Evolutionary conservation across 2,888 invertebrate species (phyloP).

Genomic region (Malacosoma neustria): DNA sequence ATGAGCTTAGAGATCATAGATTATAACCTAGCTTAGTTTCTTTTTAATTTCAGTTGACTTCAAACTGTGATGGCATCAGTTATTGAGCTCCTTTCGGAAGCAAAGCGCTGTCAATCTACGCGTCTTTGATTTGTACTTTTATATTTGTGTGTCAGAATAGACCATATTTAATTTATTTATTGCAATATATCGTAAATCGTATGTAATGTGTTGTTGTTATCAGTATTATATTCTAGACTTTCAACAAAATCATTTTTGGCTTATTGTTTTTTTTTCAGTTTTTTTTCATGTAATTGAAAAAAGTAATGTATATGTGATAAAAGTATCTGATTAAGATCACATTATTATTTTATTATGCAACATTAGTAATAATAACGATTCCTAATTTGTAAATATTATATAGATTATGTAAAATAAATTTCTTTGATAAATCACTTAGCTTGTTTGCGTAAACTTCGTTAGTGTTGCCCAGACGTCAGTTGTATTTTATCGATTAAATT

Average conservation of each 20-base stretch:
- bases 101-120: too few species aligned
- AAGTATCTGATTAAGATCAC: slow-evolving; percentile 56
- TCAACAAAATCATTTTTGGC: slow-evolving; percentile 37
- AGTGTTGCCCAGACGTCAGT: too few species aligned
- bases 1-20: too few species aligned
- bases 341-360: slow-evolving; percentile 53
- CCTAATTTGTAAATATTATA: slow-evolving; percentile 59
- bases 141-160: too few species aligned
- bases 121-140: too few species aligned
- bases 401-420: slow-evolving; percentile 49
- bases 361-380: slow-evolving; percentile 48
- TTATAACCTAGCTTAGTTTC: too few species aligned
- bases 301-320: slow-evolving; percentile 62
- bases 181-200: slow-evolving; percentile 9
- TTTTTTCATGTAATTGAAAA: slow-evolving; percentile 22
- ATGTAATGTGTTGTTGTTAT: slow-evolving; percentile 19
- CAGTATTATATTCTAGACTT: slow-evolving; percentile 43
- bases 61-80: too few species aligned
- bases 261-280: slow-evolving; percentile 31
- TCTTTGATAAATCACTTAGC: slow-evolving; percentile 23
- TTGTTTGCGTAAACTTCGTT: not conserved
- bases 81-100: too few species aligned
- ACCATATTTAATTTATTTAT: too few species aligned
- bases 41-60: too few species aligned
- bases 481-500: too few species aligned